Evolutionary conservation across 2,888 invertebrate species (phyloP), one percentile per base, ranked within the genome.

Genomic region (Drosophila kanekoi): DNA sequence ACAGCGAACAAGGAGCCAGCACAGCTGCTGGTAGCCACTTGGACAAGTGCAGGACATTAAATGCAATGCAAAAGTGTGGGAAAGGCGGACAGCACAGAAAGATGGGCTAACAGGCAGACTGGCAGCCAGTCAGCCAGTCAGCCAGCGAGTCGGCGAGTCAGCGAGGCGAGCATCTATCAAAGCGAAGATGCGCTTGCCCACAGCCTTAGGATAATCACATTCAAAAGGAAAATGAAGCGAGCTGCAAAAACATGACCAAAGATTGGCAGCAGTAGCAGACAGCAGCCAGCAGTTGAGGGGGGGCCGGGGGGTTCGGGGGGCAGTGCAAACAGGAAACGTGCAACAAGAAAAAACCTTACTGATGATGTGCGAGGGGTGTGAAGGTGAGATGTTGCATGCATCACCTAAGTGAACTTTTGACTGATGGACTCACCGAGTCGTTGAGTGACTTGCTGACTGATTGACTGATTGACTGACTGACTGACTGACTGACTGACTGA

Each of bases 151-250:
- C 54, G 51, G 38, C 54, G 62, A 61, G 72, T 61, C 72, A 62
- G 44, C 58, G 49, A 53, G 72, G 72, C 70, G 76, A 67, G 62
- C 76, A 77, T 83, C 83, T 84, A 84, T 84, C 89, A 83, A 83
- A 88, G 87, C 76, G 77, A 81, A 59, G 84, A 79, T 80, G 77
- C 72, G 79, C 71, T 71, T 74, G 66, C 60, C 85, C 82, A 82
- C 72, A 76, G 83, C 85, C 85, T 84, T 71, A 67, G 89, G 85
- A 87, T 85, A 89, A 85, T 89, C 89, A 84, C 85, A 85, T 87
- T 84, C 83, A 84, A 84, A 83, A 74, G 84, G 75, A 84, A 78
- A 88, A 72, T 83, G 89, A 84, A 88, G 89, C 83, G 80, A 75
- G 72, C 80, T 86, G 72, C 72, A 83, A 88, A 83, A 84, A 88